These are phyloP conservation scores for Caranx melampygus DNA, from an alignment of 2,113 vertebrate genomes.

Conservation along the genomic window DNA sequence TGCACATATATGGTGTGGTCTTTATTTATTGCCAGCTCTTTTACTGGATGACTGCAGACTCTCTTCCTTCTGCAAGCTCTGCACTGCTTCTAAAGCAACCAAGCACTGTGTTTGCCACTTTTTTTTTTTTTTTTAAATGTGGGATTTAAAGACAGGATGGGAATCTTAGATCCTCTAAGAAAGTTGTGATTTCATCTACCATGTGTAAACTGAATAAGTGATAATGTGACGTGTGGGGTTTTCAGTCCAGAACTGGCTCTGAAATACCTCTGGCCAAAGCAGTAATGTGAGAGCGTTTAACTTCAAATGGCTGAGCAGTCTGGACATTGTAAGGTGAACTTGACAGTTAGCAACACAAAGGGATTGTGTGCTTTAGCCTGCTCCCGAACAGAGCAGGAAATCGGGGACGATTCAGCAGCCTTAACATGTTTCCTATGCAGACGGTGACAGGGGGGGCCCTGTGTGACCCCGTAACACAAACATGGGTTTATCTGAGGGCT, in stretches of 20 bases:
- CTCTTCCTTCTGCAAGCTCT: slow-evolving; percentile 56
- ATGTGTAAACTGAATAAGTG: slow-evolving; percentile 32
- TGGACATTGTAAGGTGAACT: slow-evolving; percentile 64
- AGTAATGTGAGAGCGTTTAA: slow-evolving; percentile 50
- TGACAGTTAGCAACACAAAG: slow-evolving; percentile 61
- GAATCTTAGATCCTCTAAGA: slow-evolving; percentile 14
- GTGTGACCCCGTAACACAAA: slow-evolving; percentile 51
- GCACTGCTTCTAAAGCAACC: slow-evolving; percentile 38
- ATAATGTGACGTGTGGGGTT: slow-evolving; percentile 4
- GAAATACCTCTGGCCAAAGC: slow-evolving; percentile 28
- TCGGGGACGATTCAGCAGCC: slow-evolving; percentile 35
- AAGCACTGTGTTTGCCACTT: background rate
- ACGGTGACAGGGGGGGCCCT: slow-evolving; percentile 13
- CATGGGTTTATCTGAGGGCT: slow-evolving; percentile 60
- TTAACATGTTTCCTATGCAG: slow-evolving; percentile 53
- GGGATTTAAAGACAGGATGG: slow-evolving; percentile 12
- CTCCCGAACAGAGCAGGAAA: slow-evolving; percentile 54
- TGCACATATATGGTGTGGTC: slow-evolving; percentile 83
- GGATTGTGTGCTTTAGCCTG: slow-evolving; percentile 43
- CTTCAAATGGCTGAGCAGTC: slow-evolving; percentile 54
- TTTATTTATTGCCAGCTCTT: slow-evolving; percentile 79
- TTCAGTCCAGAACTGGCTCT: background rate
- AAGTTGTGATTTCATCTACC: slow-evolving; percentile 19
- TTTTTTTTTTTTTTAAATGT: background rate
- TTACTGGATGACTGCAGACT: slow-evolving; percentile 65